phyloP scores from a whole-genome alignment of 2,113 vertebrate species.

The Amazona vittata region DNA sequence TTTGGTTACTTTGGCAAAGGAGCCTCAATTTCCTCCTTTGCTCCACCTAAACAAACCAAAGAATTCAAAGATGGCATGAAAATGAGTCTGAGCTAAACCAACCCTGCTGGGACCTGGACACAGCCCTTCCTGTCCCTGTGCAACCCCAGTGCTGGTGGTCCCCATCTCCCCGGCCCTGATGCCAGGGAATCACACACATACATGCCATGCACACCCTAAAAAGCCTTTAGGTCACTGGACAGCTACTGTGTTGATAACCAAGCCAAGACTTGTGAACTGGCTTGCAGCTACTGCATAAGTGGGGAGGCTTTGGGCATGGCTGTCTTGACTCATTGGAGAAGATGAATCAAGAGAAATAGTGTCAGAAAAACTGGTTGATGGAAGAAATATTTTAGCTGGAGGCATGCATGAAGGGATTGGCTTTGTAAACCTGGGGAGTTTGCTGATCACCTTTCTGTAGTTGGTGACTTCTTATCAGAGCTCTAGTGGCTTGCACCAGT shows the following conservation, averaged over 20 bases:
- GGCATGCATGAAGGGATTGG: neutral
- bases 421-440: neutral
- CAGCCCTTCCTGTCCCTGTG: neutral
- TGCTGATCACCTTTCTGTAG: neutral
- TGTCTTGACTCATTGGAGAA: neutral
- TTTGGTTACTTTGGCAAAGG: slow-evolving; percentile 4
- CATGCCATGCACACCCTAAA: neutral
- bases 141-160: too few relatives aligned
- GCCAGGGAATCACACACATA: rapidly evolving
- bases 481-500: neutral
- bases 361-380: neutral
- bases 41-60: neutral
- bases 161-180: neutral
- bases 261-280: neutral
- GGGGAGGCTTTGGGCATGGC: neutral
- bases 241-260: neutral
- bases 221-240: neutral
- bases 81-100: neutral
- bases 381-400: neutral
- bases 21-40: neutral
- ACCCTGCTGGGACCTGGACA: neutral
- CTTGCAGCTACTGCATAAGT: neutral
- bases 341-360: neutral
- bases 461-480: neutral
- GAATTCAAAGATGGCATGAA: neutral